Percentiles rank a stretch among this genome's conserved stretches.
Conservation (phyloP, 2,113 vertebrate genomes). For the Thomomys bottae region DNA sequence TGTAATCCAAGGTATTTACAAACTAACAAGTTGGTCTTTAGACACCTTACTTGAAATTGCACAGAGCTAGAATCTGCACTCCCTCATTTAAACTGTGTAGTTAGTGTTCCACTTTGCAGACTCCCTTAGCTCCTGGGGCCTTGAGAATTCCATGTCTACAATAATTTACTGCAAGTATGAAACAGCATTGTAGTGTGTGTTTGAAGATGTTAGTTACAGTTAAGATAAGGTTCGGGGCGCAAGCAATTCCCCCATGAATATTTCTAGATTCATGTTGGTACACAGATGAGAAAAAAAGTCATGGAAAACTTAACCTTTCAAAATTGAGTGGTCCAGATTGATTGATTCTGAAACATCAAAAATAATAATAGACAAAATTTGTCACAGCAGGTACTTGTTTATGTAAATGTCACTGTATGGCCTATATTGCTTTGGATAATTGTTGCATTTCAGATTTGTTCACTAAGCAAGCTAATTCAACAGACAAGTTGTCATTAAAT, state of each 20-base stretch:
- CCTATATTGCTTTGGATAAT: conserved; percentile 68
- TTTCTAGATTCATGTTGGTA: background rate
- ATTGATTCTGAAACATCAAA: conserved; percentile 65
- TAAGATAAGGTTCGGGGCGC: conserved; percentile 33
- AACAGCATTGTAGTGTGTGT: conserved; percentile 6
- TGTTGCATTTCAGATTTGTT: conserved; percentile 72
- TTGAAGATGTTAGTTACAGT: conserved; percentile 35
- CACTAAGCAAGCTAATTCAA: conserved; percentile 72
- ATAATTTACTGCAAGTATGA: background rate
- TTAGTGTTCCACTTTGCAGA: background rate
- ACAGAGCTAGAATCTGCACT: background rate
- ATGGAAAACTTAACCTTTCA: conserved; percentile 54
- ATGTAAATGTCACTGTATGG: conserved; percentile 66
- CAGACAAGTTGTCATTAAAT: conserved; percentile 77
- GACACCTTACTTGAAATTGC: background rate
- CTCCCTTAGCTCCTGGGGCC: background rate
- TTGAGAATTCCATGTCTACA: background rate
- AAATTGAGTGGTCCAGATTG: conserved; percentile 48
- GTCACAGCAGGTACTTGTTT: conserved; percentile 67
- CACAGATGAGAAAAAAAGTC: conserved; percentile 52
- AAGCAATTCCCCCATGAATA: conserved; percentile 30
- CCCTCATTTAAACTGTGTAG: background rate
- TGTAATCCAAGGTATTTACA: background rate
- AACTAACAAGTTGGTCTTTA: background rate
- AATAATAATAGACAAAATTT: conserved; percentile 71